Percentiles rank a stretch among this genome's conserved stretches.
Evolutionary conservation across 2,113 vertebrate genomes (phyloP).

Genomic region (Ranitomeya variabilis): DNA sequence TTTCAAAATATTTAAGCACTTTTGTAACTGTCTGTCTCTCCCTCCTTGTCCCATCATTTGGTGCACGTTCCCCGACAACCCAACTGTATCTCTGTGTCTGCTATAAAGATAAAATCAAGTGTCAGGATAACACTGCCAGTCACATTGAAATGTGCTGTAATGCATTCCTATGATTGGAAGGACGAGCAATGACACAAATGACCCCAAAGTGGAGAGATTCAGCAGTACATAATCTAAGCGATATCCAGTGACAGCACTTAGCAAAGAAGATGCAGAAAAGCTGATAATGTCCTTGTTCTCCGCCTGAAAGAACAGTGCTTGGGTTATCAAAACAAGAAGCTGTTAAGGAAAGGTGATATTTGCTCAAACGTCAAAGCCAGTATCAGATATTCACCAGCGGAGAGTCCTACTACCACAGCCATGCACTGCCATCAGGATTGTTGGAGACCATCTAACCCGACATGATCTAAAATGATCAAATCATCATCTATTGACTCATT

Average conservation of each 20-base stretch:
- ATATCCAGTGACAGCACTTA: constrained; percentile 50
- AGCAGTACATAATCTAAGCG: constrained; percentile 8
- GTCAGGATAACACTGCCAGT: neutral
- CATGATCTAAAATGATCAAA: neutral
- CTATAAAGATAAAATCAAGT: neutral
- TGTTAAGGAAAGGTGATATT: constrained; percentile 34
- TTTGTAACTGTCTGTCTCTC: too few species aligned
- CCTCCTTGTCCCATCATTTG: neutral
- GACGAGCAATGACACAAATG: constrained; percentile 30
- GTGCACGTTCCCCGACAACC: neutral
- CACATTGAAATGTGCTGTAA: constrained; percentile 2
- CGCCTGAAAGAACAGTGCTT: constrained; percentile 3
- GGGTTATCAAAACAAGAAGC: constrained; percentile 5
- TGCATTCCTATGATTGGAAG: neutral
- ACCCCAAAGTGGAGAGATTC: neutral
- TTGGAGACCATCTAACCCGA: neutral
- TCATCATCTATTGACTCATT: neutral
- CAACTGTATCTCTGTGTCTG: neutral
- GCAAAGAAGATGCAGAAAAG: constrained; percentile 17
- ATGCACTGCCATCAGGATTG: too few species aligned
- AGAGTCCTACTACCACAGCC: neutral
- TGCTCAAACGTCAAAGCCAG: neutral
- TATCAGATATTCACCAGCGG: neutral
- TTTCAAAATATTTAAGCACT: neutral
- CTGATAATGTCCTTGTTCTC: constrained; percentile 33